phyloP scores from a whole-genome alignment of 1,140 invertebrate species.

The Drosophila triauraria region DNA sequence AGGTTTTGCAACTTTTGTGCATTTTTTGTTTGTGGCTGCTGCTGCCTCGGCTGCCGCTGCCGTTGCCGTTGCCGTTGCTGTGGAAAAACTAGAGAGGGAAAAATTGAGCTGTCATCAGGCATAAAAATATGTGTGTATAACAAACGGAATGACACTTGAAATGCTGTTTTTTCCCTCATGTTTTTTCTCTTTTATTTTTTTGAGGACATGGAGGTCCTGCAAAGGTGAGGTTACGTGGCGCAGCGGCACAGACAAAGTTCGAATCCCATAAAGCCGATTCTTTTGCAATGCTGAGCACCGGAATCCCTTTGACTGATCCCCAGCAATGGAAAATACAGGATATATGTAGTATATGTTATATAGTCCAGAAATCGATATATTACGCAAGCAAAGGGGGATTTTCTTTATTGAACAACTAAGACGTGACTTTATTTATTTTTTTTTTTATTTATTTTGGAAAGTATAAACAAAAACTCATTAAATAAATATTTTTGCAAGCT shows the following conservation, averaged over 20 bases:
- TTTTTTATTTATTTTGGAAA: no score
- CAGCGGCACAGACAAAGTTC: conserved; percentile 19
- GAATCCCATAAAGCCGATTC: conserved; percentile 35
- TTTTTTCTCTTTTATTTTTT: neutral
- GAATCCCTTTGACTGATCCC: conserved; percentile 25
- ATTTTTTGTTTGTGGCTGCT: conserved; percentile 41
- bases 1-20: conserved; percentile 50
- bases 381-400: neutral
- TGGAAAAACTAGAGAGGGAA: conserved; percentile 57
- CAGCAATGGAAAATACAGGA: neutral
- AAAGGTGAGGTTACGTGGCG: conserved; percentile 23
- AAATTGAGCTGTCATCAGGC: conserved; percentile 72
- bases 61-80: conserved; percentile 6
- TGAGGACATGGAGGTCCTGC: conserved; percentile 1
- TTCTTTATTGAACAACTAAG: no score
- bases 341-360: no score
- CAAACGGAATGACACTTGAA: conserved; percentile 59
- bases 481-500: no score
- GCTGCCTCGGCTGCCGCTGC: conserved; percentile 19
- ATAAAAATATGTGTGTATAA: conserved; percentile 67
- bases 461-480: no score
- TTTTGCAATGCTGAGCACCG: conserved; percentile 24
- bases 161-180: conserved; percentile 12
- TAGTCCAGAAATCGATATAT: conserved; percentile 4
- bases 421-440: neutral